Percentiles rank a stretch among this genome's conserved stretches.
phyloP scores from a whole-genome alignment of 2,113 vertebrate genomes.

The Scophthalmus maximus region DNA sequence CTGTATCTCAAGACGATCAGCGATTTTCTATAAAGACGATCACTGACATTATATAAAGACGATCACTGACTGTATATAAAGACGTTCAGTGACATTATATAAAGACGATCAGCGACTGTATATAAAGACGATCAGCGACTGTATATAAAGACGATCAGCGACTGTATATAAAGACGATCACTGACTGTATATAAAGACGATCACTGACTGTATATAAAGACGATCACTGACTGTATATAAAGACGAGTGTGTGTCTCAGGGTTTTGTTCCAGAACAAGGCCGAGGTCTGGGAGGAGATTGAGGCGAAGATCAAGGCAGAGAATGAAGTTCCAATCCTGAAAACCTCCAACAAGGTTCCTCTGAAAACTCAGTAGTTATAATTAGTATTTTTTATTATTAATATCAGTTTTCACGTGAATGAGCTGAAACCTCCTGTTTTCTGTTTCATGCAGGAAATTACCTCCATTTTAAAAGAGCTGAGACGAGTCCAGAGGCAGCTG shows the following conservation, averaged over 20 bases:
- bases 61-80: neutral
- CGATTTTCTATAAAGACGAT: no score
- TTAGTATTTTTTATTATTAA: no score
- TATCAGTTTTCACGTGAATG: neutral
- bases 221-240: neutral
- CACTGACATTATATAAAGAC: neutral
- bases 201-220: neutral
- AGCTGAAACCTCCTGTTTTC: neutral
- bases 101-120: no score
- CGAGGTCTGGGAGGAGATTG: constrained; percentile 92
- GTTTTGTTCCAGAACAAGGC: constrained; percentile 92
- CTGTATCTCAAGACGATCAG: constrained; percentile 82
- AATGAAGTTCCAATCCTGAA: constrained; percentile 94
- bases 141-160: neutral
- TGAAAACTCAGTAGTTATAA: neutral
- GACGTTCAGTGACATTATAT: no score
- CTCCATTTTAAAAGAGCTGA: constrained; percentile 92
- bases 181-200: neutral
- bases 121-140: neutral
- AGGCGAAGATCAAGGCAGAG: constrained; percentile 92
- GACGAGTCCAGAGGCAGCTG: constrained; percentile 94
- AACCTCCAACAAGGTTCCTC: constrained; percentile 93
- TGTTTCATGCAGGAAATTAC: constrained; percentile 89
- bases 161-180: no score
- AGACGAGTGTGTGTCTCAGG: constrained; percentile 72